Conservation (phyloP, 2,113 vertebrate species). For the Ammospiza nelsoni region DNA sequence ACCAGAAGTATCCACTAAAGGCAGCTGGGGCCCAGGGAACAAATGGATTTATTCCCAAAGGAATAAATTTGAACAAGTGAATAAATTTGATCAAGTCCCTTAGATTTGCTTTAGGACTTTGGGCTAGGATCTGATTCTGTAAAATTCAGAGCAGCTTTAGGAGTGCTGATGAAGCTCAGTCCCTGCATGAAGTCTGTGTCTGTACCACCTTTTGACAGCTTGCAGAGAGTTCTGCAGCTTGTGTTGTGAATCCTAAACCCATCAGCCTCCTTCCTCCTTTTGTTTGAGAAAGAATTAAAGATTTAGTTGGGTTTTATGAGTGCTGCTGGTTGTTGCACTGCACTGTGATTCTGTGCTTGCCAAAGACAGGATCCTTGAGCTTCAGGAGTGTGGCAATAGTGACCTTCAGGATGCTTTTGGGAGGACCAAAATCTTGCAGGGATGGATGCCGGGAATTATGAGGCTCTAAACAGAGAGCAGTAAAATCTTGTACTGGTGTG, state of each 20-base stretch:
- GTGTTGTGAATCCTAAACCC: background rate
- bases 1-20: background rate
- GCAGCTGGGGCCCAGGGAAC: background rate
- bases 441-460: background rate
- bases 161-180: background rate
- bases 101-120: background rate
- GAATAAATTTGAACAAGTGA: background rate
- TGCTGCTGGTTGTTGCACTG: background rate
- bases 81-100: background rate
- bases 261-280: background rate
- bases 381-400: background rate
- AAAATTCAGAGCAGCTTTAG: background rate
- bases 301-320: background rate
- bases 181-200: background rate
- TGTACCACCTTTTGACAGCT: background rate
- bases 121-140: background rate
- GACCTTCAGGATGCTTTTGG: background rate
- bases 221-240: background rate
- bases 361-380: background rate
- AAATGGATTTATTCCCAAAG: background rate
- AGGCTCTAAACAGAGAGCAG: background rate
- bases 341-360: background rate
- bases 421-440: background rate
- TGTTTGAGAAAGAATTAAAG: background rate
- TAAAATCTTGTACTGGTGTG: too few species aligned